Evolutionary conservation across 2,113 vertebrate species (phyloP).

Genomic region (Stictonetta naevosa): DNA sequence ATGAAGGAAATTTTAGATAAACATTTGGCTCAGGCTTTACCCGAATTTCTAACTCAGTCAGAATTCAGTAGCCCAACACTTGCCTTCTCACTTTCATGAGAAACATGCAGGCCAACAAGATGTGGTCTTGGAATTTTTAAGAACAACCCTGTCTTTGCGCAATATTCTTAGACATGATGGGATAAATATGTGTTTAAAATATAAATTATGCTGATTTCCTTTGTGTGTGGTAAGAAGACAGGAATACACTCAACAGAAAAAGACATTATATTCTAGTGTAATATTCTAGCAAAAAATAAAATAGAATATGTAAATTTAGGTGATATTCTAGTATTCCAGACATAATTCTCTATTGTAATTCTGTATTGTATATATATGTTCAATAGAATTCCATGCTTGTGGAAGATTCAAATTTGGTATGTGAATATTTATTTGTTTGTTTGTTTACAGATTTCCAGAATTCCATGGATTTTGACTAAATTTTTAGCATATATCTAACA

Average conservation of each 20-base stretch:
- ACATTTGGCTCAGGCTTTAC: not conserved
- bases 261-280: not conserved
- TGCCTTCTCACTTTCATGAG: not conserved
- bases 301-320: not conserved
- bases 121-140: not conserved
- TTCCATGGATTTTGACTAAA: not conserved
- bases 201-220: not conserved
- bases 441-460: not conserved
- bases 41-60: not conserved
- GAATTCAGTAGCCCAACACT: not conserved
- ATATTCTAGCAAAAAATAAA: not conserved
- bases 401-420: not conserved
- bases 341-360: not conserved
- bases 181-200: not conserved
- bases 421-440: not conserved
- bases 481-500: not conserved
- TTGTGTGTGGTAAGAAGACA: not conserved
- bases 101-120: not conserved
- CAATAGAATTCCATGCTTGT: not conserved
- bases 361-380: not conserved
- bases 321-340: not conserved
- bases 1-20: not conserved
- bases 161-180: not conserved
- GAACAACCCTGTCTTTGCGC: not conserved
- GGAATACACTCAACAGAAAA: not conserved